phyloP scores from a whole-genome alignment of 2,888 invertebrate species.

The Leptopilina myrica region DNA sequence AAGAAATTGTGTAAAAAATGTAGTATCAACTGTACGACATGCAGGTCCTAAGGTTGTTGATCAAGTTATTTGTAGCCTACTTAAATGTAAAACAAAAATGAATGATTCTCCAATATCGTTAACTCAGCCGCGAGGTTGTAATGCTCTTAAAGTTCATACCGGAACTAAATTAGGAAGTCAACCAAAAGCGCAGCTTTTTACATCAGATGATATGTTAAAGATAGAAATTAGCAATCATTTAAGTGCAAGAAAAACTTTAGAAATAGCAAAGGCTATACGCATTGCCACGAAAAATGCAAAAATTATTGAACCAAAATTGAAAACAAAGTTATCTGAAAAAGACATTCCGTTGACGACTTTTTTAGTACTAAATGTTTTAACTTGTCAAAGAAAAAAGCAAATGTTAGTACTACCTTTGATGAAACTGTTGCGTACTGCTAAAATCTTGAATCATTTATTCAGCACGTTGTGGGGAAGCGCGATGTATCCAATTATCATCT shows the following conservation, averaged over 20 bases:
- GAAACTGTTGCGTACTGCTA: too few relatives aligned
- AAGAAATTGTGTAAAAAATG: constrained; percentile 23
- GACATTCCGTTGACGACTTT: constrained; percentile 39
- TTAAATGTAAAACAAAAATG: background rate
- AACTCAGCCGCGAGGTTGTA: constrained; percentile 33
- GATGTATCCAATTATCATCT: constrained; percentile 16
- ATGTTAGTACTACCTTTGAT: too few relatives aligned
- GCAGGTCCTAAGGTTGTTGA: background rate
- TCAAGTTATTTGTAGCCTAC: background rate
- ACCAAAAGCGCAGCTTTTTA: constrained; percentile 21
- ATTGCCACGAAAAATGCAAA: constrained; percentile 40
- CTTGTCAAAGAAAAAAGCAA: constrained; percentile 17
- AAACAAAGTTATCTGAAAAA: constrained; percentile 38
- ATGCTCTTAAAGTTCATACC: background rate
- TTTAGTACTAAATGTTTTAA: constrained; percentile 28
- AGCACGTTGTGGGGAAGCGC: constrained; percentile 31
- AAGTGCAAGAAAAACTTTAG: constrained; percentile 28
- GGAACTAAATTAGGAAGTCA: background rate
- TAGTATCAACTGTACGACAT: background rate
- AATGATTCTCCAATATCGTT: constrained; percentile 1
- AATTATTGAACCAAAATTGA: constrained; percentile 41
- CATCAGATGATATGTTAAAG: constrained; percentile 38
- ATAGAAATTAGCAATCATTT: constrained; percentile 23
- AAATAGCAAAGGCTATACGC: constrained; percentile 38
- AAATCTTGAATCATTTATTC: constrained; percentile 19